Conservation (phyloP, 2,113 vertebrate species). For the Antidorcas marsupialis region DNA sequence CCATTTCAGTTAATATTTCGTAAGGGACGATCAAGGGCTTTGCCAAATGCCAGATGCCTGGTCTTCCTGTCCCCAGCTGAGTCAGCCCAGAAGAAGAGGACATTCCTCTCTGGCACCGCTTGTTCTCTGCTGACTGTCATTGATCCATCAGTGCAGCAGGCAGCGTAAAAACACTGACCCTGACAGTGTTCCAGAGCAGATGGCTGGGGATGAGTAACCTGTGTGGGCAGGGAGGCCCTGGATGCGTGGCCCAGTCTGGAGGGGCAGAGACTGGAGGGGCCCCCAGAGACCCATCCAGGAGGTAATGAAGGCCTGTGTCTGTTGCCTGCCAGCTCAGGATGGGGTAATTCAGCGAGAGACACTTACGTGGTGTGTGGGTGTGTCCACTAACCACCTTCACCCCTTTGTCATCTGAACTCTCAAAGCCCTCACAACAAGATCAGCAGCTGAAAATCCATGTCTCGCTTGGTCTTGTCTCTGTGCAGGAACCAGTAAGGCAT, state of each 20-base stretch:
- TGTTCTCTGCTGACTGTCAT: slow-evolving; percentile 29
- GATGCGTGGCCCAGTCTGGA: neutral
- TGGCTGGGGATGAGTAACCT: neutral
- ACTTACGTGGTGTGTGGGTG: accelerated
- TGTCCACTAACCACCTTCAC: neutral
- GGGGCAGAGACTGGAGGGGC: neutral
- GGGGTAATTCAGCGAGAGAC: neutral
- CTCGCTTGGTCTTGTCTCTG: neutral
- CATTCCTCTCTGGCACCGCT: neutral
- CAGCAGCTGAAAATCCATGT: neutral
- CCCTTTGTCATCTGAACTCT: neutral
- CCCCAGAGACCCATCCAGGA: neutral
- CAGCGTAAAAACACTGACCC: neutral
- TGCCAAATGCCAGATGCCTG: slow-evolving; percentile 65
- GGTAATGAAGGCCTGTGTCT: accelerated
- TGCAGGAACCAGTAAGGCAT: neutral
- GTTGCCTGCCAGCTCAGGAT: neutral
- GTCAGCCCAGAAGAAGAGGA: slow-evolving; percentile 39
- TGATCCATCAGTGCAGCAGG: neutral
- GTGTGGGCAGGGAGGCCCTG: neutral
- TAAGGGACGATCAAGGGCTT: slow-evolving; percentile 67
- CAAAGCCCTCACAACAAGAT: neutral
- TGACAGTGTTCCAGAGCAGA: neutral
- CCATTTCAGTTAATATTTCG: slow-evolving; percentile 69
- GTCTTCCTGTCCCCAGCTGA: slow-evolving; percentile 54